A percentile compares a stretch with the other conserved stretches of the same genome.
phyloP scores from a whole-genome alignment of 2,113 vertebrate species.

The Zosterops japonicus region DNA sequence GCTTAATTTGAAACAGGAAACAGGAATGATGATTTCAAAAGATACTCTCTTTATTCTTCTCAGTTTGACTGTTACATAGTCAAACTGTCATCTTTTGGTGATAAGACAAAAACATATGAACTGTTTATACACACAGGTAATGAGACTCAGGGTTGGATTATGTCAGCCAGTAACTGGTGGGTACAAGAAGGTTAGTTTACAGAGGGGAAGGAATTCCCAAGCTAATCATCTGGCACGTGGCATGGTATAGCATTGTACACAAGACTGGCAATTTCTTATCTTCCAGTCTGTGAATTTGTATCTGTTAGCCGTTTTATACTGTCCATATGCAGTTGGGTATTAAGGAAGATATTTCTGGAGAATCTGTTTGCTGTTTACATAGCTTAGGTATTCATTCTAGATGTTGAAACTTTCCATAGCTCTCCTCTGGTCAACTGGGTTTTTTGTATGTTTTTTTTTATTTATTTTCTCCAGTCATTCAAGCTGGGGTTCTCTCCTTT shows the following conservation, averaged over 20 bases:
- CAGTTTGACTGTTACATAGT: not conserved
- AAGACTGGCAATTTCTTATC: not conserved
- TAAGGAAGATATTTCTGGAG: not conserved
- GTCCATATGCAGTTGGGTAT: not conserved
- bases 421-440: not conserved
- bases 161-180: not conserved
- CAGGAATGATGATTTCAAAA: not conserved
- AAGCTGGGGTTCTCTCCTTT: not conserved
- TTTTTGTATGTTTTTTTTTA: not conserved
- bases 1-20: not conserved
- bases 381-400: not conserved
- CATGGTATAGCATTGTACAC: not conserved
- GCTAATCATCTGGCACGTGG: not conserved
- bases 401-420: not conserved
- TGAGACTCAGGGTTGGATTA: not conserved
- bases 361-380: not conserved
- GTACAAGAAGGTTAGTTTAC: not conserved
- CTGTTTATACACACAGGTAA: not conserved
- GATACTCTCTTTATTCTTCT: not conserved
- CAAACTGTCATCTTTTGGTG: not conserved
- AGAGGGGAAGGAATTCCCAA: not conserved
- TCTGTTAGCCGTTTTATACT: not conserved
- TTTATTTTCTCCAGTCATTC: rapidly evolving
- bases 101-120: not conserved
- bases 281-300: not conserved